Evolutionary conservation across 2,797 vertebrate genomes (phyloP), one percentile per base, ranked within the genome.

Genomic region (Chaetodon trifasciatus): DNA sequence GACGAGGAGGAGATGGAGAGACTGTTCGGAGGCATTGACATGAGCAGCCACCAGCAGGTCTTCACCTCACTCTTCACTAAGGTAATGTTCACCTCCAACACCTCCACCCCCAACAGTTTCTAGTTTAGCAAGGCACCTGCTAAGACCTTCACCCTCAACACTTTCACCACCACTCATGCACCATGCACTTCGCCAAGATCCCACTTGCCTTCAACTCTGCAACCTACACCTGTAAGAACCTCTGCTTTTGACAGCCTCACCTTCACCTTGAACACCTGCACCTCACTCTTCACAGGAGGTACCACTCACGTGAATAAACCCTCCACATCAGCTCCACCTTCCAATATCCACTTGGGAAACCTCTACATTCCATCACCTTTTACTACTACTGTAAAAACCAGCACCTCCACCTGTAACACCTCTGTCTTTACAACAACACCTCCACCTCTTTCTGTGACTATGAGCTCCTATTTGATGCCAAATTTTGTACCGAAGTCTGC

Each of bases 1-100:
- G 97, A 98, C 0, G 96, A 97, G 57, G 97, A 97, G 73, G 97
- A 98, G 66, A 93, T 97, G 73, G 84, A 96, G 71, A 93, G 87
- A 15, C 82, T 95, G 16, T 96, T 94, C 1, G 96, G 96, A 19
- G 97, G 97, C 4, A 87, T 97, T 23, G 90, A 98, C 91, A 96
- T 97, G 96, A 96, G 87, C 37, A 96, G 90, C 88, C 97, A 97
- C 77, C 96, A 97, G 49, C 95, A 96, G 42, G 96, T 98, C 57
- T 98, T 98, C 57, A 92, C 91, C 8, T 93, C 93, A 0, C 95
- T 98, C 32, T 97, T 97, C 89, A 96, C 96, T 79, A 97, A 68
- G 88, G 86, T 90, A 42, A 5, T 1, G 0, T 10, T 15, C 39
- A 40, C 24, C 12, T 58, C 1, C 16, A 23, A 37, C 46, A 28